Percentiles rank a stretch among this genome's conserved stretches.
These are phyloP conservation scores for Cotesia typhae DNA, from an alignment of 1,140 invertebrate genomes.

Conservation along the genomic window DNA sequence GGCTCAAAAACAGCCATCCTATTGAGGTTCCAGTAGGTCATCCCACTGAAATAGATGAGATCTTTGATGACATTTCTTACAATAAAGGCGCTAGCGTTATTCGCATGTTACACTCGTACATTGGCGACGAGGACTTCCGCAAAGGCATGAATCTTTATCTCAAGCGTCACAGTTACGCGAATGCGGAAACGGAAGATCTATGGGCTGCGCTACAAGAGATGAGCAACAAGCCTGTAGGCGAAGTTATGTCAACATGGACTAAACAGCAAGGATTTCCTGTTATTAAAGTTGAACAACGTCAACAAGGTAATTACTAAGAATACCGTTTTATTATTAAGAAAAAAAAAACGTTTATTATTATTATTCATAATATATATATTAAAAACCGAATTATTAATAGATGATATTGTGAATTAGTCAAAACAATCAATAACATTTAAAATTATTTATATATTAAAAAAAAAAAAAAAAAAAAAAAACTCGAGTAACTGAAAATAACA, in stretches of 20 bases:
- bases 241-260: conserved; percentile 96
- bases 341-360: too few species aligned
- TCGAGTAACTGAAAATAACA: too few species aligned
- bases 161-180: conserved; percentile 83
- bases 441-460: too few species aligned
- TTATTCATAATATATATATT: too few species aligned
- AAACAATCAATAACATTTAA: too few species aligned
- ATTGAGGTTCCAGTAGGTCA: conserved; percentile 90
- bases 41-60: conserved; percentile 92
- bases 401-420: too few species aligned
- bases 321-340: neutral
- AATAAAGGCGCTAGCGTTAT: conserved; percentile 94
- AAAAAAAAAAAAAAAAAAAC: too few species aligned
- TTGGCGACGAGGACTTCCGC: conserved; percentile 93
- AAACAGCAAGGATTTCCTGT: conserved; percentile 91
- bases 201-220: conserved; percentile 91
- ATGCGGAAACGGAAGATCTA: conserved; percentile 94
- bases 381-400: too few species aligned
- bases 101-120: conserved; percentile 94
- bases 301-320: conserved; percentile 70
- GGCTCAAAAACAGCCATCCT: conserved; percentile 88
- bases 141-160: conserved; percentile 95
- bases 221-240: conserved; percentile 88
- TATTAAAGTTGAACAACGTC: conserved; percentile 65
- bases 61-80: conserved; percentile 96